These are phyloP conservation scores for Chironomus tepperi DNA, from an alignment of 1,140 invertebrate species.

Conservation along the genomic window DNA sequence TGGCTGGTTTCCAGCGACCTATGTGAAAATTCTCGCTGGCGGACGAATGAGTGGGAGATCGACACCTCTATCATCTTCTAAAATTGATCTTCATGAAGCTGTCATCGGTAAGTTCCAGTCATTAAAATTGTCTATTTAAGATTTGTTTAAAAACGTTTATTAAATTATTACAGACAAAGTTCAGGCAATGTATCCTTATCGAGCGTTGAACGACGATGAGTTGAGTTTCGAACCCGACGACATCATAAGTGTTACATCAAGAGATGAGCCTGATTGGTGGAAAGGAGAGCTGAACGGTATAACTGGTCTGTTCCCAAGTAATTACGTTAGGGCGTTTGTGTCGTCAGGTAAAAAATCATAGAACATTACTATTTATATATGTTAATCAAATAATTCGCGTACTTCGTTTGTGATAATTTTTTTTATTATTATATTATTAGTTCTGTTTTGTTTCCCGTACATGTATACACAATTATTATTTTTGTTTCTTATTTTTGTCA, in stretches of 20 bases:
- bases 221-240: slow-evolving; percentile 89
- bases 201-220: slow-evolving; percentile 88
- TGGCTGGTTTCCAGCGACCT: slow-evolving; percentile 96
- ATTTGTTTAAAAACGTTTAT: slow-evolving; percentile 16
- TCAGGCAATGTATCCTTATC: slow-evolving; percentile 85
- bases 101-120: slow-evolving; percentile 39
- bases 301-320: slow-evolving; percentile 84
- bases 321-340: slow-evolving; percentile 60
- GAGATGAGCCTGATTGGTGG: slow-evolving; percentile 95
- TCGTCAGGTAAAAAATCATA: slow-evolving; percentile 37
- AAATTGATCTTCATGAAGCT: slow-evolving; percentile 44
- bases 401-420: slow-evolving; percentile 14
- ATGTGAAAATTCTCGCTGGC: slow-evolving; percentile 76
- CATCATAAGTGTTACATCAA: slow-evolving; percentile 81
- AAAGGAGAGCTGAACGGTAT: slow-evolving; percentile 81
- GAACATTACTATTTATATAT: not conserved
- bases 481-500: too few species aligned
- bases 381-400: too few species aligned
- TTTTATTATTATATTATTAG: not conserved
- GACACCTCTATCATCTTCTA: slow-evolving; percentile 51
- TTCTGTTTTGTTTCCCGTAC: not conserved
- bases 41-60: slow-evolving; percentile 60
- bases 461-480: not conserved
- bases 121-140: not conserved
- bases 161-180: slow-evolving; percentile 65